phyloP scores from a whole-genome alignment of 1,140 invertebrate species.

The Drosophila lacteicornis region DNA sequence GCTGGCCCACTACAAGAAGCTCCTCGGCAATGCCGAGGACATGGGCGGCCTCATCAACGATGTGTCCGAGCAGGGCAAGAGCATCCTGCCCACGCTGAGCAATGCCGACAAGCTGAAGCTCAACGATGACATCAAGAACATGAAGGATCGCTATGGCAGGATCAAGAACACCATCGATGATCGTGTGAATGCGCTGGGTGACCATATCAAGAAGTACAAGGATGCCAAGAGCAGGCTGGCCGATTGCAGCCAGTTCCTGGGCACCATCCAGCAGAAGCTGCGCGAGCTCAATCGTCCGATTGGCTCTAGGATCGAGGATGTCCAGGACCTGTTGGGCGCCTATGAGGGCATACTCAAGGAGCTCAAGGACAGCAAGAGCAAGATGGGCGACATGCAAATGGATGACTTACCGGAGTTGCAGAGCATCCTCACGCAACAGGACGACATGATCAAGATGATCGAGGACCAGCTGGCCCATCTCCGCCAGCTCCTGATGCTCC shows the following conservation, averaged over 20 bases:
- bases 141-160: constrained; percentile 91
- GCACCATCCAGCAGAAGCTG: constrained; percentile 92
- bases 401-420: constrained; percentile 91
- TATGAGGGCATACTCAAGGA: constrained; percentile 93
- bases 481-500: constrained; percentile 90
- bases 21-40: constrained; percentile 90
- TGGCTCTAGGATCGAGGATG: constrained; percentile 93
- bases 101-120: constrained; percentile 93
- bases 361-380: constrained; percentile 91
- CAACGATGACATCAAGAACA: constrained; percentile 90
- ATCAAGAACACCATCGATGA: constrained; percentile 91
- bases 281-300: constrained; percentile 93
- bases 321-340: constrained; percentile 90
- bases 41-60: constrained; percentile 90
- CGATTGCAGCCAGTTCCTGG: constrained; percentile 92
- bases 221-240: constrained; percentile 91
- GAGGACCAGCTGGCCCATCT: constrained; percentile 93
- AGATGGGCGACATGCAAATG: constrained; percentile 91
- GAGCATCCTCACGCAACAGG: constrained; percentile 91
- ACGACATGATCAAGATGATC: constrained; percentile 92
- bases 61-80: constrained; percentile 91
- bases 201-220: constrained; percentile 92
- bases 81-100: constrained; percentile 91
- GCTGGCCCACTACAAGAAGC: constrained; percentile 92
- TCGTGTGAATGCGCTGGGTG: constrained; percentile 89